Percentiles rank a stretch among this genome's conserved stretches.
Evolutionary conservation across 2,888 invertebrate genomes (phyloP).

Genomic region (Heliothis peltigera): DNA sequence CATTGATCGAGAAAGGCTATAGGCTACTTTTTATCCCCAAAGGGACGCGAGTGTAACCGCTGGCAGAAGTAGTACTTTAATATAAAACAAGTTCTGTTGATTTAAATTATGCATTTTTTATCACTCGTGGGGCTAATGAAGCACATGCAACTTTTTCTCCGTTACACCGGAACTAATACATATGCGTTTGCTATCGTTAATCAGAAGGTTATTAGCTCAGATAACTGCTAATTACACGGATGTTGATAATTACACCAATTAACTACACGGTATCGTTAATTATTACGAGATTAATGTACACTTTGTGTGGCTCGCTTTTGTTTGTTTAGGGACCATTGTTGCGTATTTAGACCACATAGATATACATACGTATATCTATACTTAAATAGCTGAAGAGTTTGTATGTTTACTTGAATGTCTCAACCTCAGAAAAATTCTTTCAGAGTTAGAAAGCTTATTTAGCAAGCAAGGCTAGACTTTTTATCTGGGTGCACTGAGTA

Average conservation of each 20-base stretch:
- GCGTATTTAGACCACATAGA: neutral
- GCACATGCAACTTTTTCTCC: conserved; percentile 22
- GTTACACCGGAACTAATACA: conserved; percentile 40
- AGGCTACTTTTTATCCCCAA: no score
- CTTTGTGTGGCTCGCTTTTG: conserved; percentile 19
- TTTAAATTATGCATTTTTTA: neutral
- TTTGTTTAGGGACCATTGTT: conserved; percentile 9
- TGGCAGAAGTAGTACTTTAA: no score
- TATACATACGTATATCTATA: neutral
- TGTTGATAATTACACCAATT: conserved; percentile 51
- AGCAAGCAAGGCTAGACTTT: no score
- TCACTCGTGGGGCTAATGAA: neutral
- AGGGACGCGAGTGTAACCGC: no score
- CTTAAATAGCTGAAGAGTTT: no score
- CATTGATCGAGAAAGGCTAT: no score
- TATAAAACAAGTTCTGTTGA: no score
- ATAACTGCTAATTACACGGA: conserved; percentile 51
- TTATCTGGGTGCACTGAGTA: no score
- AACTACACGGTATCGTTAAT: conserved; percentile 40
- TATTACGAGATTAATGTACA: conserved; percentile 29
- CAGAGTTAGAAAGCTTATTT: no score
- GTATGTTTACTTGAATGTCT: no score
- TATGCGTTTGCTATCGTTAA: conserved; percentile 33
- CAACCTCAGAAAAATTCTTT: no score
- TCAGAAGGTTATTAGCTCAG: conserved; percentile 46